Evolutionary conservation across 1,140 invertebrate species (phyloP), one percentile per base, ranked within the genome.

Genomic region (Mamestra configurata): DNA sequence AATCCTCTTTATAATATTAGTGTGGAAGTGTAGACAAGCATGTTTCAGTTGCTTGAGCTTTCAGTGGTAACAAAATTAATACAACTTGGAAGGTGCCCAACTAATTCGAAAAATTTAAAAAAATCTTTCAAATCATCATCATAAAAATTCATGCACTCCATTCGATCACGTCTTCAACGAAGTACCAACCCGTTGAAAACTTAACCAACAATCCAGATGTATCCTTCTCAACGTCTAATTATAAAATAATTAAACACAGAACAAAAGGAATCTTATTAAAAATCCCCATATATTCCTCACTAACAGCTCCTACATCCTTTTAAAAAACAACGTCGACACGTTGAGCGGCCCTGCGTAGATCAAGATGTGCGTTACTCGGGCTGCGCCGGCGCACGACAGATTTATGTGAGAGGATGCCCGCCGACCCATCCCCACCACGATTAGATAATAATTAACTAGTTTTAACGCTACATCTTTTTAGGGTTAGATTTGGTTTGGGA

Each of bases 291-390:
- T 43, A 75, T 61, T 61, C 37, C 8, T 57, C 20, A 59, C 53
- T 46, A 57, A 75, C 53, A 61, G 27, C 13, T 61, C 53, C 7
- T 8, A 18, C 51, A 72, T 49, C 46, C 22, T 53, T 53, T 46
- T 37, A 61, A 71, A 73, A 73, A 57, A 75, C 10, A 75, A 76
- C 57, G 7, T 1, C 1, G 57, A 84, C 83, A 57, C 49, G 82
- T 86, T 84, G 84, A 15, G 51, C 64, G 43, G 76, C 88, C 84
- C 84, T 81, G 71, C 61, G 59, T 75, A 84, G 85, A 92, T 92
- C 90, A 88, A 89, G 90, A 92, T 89, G 89, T 91, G 91, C 89
- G 85, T 88, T 92, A 90, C 90, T 82, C 59, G 59, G 37, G 0
- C 40, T 83, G 89, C 90, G 90, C 91, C 18, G 57, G 90, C 90